Evolutionary conservation across 1,140 invertebrate genomes (phyloP).

Genomic region (Magallana angulata): DNA sequence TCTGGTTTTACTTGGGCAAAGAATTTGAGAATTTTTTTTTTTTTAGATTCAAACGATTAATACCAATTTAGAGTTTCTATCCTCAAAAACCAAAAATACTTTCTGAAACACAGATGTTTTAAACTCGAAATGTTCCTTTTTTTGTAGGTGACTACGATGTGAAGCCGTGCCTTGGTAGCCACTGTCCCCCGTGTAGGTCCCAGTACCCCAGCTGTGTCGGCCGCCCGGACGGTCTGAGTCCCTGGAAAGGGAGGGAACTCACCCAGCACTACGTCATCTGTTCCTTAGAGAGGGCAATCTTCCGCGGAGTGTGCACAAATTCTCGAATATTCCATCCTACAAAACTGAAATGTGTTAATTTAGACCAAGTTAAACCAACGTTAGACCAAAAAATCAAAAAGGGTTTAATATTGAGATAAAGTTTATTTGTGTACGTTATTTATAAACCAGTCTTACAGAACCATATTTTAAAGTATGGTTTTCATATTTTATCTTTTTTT

Average conservation of each 20-base stretch:
- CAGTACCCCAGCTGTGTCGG: slow-evolving; percentile 61
- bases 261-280: slow-evolving; percentile 63
- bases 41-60: no score
- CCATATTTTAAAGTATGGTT: no score
- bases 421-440: no score
- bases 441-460: no score
- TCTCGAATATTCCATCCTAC: slow-evolving; percentile 34
- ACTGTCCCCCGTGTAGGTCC: slow-evolving; percentile 64
- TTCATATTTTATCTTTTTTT: no score
- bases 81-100: neutral
- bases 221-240: slow-evolving; percentile 59
- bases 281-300: slow-evolving; percentile 60
- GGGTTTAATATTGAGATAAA: no score
- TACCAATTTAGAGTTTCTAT: neutral
- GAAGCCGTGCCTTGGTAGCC: slow-evolving; percentile 10
- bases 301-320: slow-evolving; percentile 49
- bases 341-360: slow-evolving; percentile 27
- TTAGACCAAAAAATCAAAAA: no score
- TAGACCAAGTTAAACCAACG: neutral
- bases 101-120: no score
- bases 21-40: no score
- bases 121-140: neutral
- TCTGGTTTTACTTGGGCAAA: no score
- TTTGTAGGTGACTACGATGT: slow-evolving; percentile 43
- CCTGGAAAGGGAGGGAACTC: slow-evolving; percentile 61